phyloP scores from a whole-genome alignment of 1,140 invertebrate species.

The Streblospio benedicti region DNA sequence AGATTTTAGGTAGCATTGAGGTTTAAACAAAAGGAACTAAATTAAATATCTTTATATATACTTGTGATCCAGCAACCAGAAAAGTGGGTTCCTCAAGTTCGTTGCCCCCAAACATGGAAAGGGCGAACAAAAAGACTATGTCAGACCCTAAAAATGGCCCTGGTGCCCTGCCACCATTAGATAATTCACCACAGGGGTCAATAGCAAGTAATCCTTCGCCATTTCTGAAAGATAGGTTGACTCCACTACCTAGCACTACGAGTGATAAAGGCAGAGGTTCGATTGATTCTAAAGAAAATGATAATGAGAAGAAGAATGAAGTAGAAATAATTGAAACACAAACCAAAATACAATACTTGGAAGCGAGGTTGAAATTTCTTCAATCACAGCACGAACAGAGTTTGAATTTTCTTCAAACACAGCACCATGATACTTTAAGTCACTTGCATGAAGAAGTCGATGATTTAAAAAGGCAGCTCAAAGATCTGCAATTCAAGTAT shows the following conservation, averaged over 20 bases:
- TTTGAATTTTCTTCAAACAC: conserved; percentile 37
- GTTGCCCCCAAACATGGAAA: not conserved
- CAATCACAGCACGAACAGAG: too few relatives aligned
- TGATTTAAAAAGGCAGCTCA: conserved; percentile 40
- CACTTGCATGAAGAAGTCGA: conserved; percentile 42
- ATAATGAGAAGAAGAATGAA: conserved; percentile 13
- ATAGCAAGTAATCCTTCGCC: conserved; percentile 40
- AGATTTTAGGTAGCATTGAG: too few relatives aligned
- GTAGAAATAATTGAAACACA: conserved; percentile 11
- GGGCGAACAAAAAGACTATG: not conserved
- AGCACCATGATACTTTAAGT: conserved; percentile 39
- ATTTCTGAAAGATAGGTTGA: conserved; percentile 35
- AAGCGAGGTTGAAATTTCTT: too few relatives aligned
- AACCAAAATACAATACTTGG: conserved; percentile 37
- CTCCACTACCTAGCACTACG: conserved; percentile 1
- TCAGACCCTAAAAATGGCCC: not conserved
- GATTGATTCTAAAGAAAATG: conserved; percentile 7
- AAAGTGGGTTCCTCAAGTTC: not conserved
- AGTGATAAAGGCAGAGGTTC: not conserved
- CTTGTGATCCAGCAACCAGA: not conserved
- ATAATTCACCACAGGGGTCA: conserved; percentile 40
- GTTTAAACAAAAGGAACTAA: too few relatives aligned
- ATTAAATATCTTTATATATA: too few relatives aligned
- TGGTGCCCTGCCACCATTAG: not conserved
- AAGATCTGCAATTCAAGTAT: conserved; percentile 43